Percentiles rank a stretch among this genome's conserved stretches.
Conservation (phyloP, 2,113 vertebrate species). For the Callionymus lyra region DNA sequence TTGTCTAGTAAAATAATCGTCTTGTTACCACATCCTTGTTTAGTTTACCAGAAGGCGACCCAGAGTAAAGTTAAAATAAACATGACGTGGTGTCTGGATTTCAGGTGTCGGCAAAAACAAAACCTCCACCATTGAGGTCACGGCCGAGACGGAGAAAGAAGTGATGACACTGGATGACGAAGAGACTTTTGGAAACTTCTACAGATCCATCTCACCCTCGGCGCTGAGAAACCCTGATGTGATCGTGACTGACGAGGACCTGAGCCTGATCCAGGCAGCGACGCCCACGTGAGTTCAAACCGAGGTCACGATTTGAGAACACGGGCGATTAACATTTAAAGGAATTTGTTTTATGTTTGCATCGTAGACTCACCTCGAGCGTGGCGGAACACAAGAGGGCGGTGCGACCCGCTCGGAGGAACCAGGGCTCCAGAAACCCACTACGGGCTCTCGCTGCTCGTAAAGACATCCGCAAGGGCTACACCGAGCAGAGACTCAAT, state of each 20-base stretch:
- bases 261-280: slow-evolving; percentile 49
- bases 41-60: no score
- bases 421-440: slow-evolving; percentile 70
- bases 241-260: slow-evolving; percentile 56
- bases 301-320: no score
- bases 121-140: slow-evolving; percentile 66
- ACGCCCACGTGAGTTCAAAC: slow-evolving; percentile 56
- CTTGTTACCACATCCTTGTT: no score
- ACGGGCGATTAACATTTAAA: background rate
- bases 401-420: slow-evolving; percentile 60
- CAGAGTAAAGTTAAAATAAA: background rate
- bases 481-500: slow-evolving; percentile 72
- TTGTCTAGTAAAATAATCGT: no score
- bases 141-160: slow-evolving; percentile 66
- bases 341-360: background rate
- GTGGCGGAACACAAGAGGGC: slow-evolving; percentile 68
- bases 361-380: slow-evolving; percentile 57
- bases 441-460: slow-evolving; percentile 68
- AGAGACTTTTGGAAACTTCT: slow-evolving; percentile 67
- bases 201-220: slow-evolving; percentile 45
- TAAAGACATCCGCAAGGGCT: slow-evolving; percentile 67
- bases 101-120: slow-evolving; percentile 49
- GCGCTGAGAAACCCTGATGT: slow-evolving; percentile 26
- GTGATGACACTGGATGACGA: slow-evolving; percentile 72
- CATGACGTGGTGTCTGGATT: background rate